phyloP scores from a whole-genome alignment of 2,797 vertebrate species.

The Muscicapa striata region DNA sequence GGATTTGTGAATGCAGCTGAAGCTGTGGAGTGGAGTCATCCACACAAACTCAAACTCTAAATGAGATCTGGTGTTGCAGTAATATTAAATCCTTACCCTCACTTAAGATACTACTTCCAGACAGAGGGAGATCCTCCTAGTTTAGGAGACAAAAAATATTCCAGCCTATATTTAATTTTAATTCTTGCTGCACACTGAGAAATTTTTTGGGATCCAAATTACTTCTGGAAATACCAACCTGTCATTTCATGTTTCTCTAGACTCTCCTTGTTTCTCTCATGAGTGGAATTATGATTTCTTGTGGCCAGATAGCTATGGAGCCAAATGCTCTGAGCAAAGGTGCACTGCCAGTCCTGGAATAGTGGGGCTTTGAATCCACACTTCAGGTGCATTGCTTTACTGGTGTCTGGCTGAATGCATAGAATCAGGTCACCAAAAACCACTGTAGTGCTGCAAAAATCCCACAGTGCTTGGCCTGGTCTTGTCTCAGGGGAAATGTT shows the following conservation, averaged over 20 bases:
- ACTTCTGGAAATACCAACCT: background rate
- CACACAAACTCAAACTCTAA: background rate
- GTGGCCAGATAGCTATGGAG: background rate
- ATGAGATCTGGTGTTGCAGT: background rate
- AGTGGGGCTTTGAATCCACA: constrained; percentile 71
- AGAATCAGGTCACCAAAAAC: background rate
- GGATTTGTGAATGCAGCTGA: background rate
- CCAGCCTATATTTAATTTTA: background rate
- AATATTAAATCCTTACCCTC: background rate
- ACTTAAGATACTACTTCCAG: background rate
- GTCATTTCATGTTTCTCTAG: background rate
- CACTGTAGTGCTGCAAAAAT: background rate
- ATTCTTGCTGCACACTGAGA: background rate
- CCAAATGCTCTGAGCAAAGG: background rate
- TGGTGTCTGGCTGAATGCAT: constrained; percentile 81
- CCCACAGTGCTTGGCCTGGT: background rate
- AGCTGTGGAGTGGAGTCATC: accelerated
- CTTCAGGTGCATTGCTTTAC: constrained; percentile 85
- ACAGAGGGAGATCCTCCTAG: background rate
- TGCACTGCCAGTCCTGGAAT: background rate
- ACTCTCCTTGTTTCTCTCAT: accelerated
- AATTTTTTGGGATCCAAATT: background rate
- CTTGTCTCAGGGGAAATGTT: background rate
- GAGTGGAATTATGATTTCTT: background rate
- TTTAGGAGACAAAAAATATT: background rate